A percentile compares a stretch with the other conserved stretches of the same genome.
phyloP scores from a whole-genome alignment of 2,797 vertebrate species.

The Hydrophis major region DNA sequence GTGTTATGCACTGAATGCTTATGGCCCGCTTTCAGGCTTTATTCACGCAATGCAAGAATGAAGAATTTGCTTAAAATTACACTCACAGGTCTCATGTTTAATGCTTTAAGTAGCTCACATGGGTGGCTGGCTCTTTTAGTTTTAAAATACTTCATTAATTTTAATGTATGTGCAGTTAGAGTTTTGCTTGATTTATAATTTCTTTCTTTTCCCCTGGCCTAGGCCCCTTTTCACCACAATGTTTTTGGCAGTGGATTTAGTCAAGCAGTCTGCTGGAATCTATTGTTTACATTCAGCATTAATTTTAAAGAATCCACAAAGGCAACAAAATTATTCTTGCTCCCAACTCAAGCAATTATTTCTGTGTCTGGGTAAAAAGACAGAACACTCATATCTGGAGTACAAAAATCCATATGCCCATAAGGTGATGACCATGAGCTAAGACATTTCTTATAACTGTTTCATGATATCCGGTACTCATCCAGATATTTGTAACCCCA shows the following conservation, averaged over 20 bases:
- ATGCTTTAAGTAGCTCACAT: neutral
- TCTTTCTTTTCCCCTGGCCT: neutral
- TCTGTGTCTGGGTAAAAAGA: constrained; percentile 23
- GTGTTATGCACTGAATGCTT: neutral
- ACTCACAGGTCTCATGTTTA: neutral
- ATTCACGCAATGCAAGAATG: neutral
- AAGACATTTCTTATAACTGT: neutral
- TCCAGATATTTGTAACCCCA: neutral
- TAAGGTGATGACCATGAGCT: neutral
- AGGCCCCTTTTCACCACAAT: constrained; percentile 6
- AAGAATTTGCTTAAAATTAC: neutral
- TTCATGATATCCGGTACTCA: neutral
- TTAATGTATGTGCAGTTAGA: neutral
- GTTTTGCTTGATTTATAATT: neutral
- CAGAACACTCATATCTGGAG: neutral
- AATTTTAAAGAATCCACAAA: constrained; percentile 44
- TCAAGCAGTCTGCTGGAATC: neutral
- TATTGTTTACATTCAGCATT: constrained; percentile 18
- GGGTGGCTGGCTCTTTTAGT: neutral
- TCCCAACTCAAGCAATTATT: neutral
- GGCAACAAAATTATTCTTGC: constrained; percentile 3
- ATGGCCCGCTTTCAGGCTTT: neutral
- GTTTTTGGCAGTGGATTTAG: neutral
- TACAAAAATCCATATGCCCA: neutral
- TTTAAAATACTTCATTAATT: neutral